Base-by-base conservation (phyloP, 2,888 invertebrate species). In the Pachymerium ferrugineum region DNA sequence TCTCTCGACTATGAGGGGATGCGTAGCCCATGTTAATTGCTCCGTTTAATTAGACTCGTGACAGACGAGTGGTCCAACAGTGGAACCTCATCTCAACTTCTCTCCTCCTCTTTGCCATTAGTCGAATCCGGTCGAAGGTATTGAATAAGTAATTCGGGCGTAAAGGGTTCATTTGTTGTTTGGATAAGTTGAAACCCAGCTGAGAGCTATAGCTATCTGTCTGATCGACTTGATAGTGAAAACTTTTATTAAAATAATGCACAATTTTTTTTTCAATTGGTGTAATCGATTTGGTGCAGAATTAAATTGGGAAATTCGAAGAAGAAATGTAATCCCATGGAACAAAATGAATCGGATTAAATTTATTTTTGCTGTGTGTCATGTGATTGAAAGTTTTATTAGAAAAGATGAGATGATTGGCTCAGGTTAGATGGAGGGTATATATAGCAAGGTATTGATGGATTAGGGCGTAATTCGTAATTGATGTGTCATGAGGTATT, bases 61-160 rank as follows among this genome's bases (percentile, higher is more conserved):
- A 54, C 22, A 54, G 47, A 5, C 47, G 47, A 54, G 1, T 54
- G n/a, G n/a, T n/a, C n/a, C n/a, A n/a, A n/a, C n/a, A n/a, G n/a
- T n/a, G 47, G 19, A 54, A 54, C 47, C 47, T 42, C 42, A 42
- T 42, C 42, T 42, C 16, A 12, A 14, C 42, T 42, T 42, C 3
- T n/a, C n/a, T 14, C 42, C 42, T 54, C 47, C 10, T 22, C 22
- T 10, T 22, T 19, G 42, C 42, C 14, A 14, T 42, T 42, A 42
- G n/a, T n/a, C n/a, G n/a, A n/a, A n/a, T n/a, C n/a, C n/a, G n/a
- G n/a, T n/a, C n/a, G n/a, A n/a, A 47, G 14, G 14, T n/a, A 47
- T 47, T 47, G 47, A 47, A 47, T 47, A 47, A 47, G 19, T 47
- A n/a, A n/a, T n/a, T n/a, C n/a, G n/a, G n/a, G n/a, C n/a, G n/a